A percentile compares a stretch with the other conserved stretches of the same genome.
phyloP scores from a whole-genome alignment of 2,797 vertebrate species.

The Leptodactylus fallax region DNA sequence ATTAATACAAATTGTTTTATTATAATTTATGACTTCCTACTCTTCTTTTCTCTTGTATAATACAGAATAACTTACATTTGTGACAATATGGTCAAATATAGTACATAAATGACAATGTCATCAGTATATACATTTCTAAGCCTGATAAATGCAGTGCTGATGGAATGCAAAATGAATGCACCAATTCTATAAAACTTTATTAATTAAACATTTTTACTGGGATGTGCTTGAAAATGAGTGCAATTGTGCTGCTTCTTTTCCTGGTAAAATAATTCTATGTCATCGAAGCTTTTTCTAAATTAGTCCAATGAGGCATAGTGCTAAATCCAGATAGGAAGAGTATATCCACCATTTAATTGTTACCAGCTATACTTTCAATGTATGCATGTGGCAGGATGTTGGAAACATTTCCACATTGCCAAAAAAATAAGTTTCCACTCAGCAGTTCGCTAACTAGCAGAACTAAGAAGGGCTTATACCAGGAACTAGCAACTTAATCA shows the following conservation, averaged over 20 bases:
- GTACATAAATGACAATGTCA: not conserved
- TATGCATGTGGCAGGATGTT: slow-evolving; percentile 13
- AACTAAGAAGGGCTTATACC: not conserved
- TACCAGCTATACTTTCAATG: slow-evolving; percentile 16
- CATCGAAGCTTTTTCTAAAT: slow-evolving; percentile 30
- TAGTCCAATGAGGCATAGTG: slow-evolving; percentile 33
- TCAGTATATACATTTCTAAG: not conserved
- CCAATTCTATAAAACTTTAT: not conserved
- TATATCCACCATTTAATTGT: slow-evolving; percentile 3
- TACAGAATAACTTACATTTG: too few relatives aligned
- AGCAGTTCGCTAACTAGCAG: not conserved
- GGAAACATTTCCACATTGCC: slow-evolving; percentile 39
- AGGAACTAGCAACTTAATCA: not conserved
- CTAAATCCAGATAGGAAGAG: slow-evolving; percentile 32
- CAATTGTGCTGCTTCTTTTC: not conserved
- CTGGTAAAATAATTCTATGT: slow-evolving; percentile 22
- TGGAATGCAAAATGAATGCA: not conserved
- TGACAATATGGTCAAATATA: not conserved
- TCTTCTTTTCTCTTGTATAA: not conserved
- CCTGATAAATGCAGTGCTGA: not conserved
- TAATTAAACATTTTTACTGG: not conserved
- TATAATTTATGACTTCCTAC: not conserved
- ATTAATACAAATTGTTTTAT: too few relatives aligned
- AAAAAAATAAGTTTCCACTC: slow-evolving; percentile 10
- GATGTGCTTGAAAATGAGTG: not conserved